Evolutionary conservation across 1,140 invertebrate genomes (phyloP).

Genomic region (Drosophila lacertosa): DNA sequence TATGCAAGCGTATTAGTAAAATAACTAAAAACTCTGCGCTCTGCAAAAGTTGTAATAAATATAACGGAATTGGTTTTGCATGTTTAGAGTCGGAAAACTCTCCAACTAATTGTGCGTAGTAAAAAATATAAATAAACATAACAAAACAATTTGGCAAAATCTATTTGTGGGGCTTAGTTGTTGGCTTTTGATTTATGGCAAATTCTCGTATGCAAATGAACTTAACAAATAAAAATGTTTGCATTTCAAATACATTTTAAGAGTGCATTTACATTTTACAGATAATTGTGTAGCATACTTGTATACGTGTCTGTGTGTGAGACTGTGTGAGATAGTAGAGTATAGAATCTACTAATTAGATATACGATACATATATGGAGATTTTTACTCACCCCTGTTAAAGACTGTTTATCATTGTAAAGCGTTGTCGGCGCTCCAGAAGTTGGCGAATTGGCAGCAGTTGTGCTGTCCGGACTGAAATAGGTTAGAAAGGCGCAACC

Average conservation of each 20-base stretch:
- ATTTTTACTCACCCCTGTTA: slow-evolving; percentile 95
- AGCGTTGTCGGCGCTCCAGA: slow-evolving; percentile 78
- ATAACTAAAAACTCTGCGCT: neutral
- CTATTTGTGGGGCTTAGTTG: slow-evolving; percentile 36
- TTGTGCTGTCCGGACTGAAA: slow-evolving; percentile 95
- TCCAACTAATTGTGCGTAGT: slow-evolving; percentile 27
- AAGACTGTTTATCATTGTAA: slow-evolving; percentile 98
- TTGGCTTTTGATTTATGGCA: slow-evolving; percentile 38
- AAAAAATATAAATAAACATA: slow-evolving; percentile 26
- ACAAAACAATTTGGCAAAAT: slow-evolving; percentile 29
- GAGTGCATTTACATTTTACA: slow-evolving; percentile 28
- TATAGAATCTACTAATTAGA: slow-evolving; percentile 7
- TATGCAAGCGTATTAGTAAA: neutral
- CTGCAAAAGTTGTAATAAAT: slow-evolving; percentile 5
- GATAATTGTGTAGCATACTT: slow-evolving; percentile 24
- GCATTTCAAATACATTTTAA: slow-evolving; percentile 32
- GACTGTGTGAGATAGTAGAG: neutral
- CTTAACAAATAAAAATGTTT: slow-evolving; percentile 35
- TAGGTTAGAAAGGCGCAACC: slow-evolving; percentile 99
- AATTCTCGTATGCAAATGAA: slow-evolving; percentile 28
- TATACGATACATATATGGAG: no score
- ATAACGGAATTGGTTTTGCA: slow-evolving; percentile 7
- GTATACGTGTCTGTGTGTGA: neutral
- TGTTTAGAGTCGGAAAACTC: slow-evolving; percentile 1
- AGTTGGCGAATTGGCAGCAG: slow-evolving; percentile 85